A percentile compares a stretch with the other conserved stretches of the same genome.
phyloP scores from a whole-genome alignment of 2,113 vertebrate genomes.

The Thomomys bottae region DNA sequence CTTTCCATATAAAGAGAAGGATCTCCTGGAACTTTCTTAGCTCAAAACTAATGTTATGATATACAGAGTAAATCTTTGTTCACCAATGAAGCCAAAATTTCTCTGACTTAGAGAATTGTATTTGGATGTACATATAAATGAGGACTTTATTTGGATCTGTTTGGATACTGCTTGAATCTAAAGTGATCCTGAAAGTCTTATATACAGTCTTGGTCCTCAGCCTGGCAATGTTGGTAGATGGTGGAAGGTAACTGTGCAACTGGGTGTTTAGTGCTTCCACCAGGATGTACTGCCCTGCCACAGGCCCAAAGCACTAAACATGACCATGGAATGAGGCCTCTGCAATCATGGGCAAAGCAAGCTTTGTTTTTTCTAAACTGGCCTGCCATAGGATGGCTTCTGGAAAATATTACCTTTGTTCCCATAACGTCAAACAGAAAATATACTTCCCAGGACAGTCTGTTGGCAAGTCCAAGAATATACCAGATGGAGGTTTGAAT shows the following conservation, averaged over 20 bases:
- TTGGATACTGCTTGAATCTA: background rate
- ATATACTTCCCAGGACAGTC: background rate
- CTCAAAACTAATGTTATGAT: background rate
- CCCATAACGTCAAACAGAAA: too few species aligned
- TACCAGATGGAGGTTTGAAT: background rate
- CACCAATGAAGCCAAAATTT: background rate
- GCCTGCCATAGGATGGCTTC: background rate
- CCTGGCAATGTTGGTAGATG: background rate
- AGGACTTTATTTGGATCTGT: background rate
- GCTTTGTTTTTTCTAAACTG: background rate
- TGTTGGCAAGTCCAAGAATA: background rate
- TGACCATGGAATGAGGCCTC: background rate
- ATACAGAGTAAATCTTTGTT: background rate
- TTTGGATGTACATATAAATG: background rate
- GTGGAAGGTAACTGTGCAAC: too few species aligned
- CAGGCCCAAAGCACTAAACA: background rate
- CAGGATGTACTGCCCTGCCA: background rate
- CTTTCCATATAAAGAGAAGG: background rate
- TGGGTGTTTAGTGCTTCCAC: too few species aligned
- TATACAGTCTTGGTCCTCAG: background rate
- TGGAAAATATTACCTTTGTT: too few species aligned
- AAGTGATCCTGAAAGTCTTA: background rate
- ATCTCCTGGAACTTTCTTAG: background rate
- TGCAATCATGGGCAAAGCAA: background rate
- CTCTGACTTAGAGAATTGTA: background rate